Percentiles rank a stretch among this genome's conserved stretches.
Conservation (phyloP, 2,113 vertebrate genomes). For the Fulmarus glacialis region DNA sequence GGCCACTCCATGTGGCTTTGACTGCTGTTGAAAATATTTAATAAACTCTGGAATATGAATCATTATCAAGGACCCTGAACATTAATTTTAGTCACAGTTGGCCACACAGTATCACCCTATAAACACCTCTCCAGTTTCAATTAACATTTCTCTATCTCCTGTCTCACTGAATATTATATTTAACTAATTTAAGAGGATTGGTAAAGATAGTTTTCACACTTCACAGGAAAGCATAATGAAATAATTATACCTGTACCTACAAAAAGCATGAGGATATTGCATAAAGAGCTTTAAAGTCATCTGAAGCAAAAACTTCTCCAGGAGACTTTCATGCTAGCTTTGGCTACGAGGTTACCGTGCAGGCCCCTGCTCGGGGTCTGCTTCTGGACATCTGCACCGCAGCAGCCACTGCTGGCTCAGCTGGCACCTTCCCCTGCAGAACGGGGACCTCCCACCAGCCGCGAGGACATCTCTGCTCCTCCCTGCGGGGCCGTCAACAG, state of each 20-base stretch:
- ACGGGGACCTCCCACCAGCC: accelerated
- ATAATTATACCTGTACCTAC: constrained; percentile 81
- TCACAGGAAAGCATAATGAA: constrained; percentile 86
- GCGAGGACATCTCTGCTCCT: neutral
- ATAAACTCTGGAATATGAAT: constrained; percentile 64
- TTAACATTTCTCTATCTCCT: constrained; percentile 81
- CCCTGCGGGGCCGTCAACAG: accelerated
- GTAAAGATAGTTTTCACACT: constrained; percentile 87
- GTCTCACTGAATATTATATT: constrained; percentile 81
- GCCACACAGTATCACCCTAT: constrained; percentile 76
- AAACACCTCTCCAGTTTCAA: constrained; percentile 84
- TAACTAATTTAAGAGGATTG: constrained; percentile 83
- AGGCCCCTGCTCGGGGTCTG: neutral
- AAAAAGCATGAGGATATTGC: constrained; percentile 80
- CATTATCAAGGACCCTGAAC: constrained; percentile 68
- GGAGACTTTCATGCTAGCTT: neutral
- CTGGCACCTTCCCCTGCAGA: neutral
- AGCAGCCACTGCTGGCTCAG: neutral
- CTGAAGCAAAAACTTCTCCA: constrained; percentile 47
- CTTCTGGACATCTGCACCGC: accelerated
- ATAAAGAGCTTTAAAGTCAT: constrained; percentile 71
- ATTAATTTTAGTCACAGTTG: constrained; percentile 81
- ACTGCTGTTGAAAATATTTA: constrained; percentile 54
- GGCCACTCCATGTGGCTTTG: neutral
- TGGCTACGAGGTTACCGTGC: neutral